Evolutionary conservation across 2,797 vertebrate species (phyloP).

Genomic region (Varecia variegata): DNA sequence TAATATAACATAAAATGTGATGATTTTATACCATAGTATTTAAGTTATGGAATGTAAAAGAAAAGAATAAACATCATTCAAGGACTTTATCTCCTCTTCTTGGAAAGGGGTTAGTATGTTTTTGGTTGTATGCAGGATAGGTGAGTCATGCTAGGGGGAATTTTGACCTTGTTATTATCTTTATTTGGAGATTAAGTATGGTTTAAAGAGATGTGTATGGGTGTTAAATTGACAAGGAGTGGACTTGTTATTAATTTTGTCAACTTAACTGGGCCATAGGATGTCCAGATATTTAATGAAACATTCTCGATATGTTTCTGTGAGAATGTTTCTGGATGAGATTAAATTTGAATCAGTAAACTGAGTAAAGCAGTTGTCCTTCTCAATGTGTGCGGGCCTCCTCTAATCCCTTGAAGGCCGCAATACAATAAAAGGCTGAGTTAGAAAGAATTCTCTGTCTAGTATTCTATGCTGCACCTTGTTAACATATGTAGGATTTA

Average conservation of each 20-base stretch:
- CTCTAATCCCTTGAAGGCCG: not conserved
- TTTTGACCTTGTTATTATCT: not conserved
- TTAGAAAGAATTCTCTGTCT: not conserved
- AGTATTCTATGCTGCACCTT: not conserved
- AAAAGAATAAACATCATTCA: not conserved
- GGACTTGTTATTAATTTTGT: not conserved
- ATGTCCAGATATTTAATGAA: not conserved
- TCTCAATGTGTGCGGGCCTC: not conserved
- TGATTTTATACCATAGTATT: not conserved
- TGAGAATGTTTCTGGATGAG: not conserved
- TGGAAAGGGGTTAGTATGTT: not conserved
- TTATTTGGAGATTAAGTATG: not conserved
- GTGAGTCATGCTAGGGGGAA: not conserved
- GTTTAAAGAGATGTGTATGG: not conserved
- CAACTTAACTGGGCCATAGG: not conserved
- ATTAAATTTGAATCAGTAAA: not conserved
- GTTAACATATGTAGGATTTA: not conserved
- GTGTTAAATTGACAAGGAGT: too few species aligned
- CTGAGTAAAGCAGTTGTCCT: not conserved
- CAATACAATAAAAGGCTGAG: not conserved
- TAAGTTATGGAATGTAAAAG: not conserved
- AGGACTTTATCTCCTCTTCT: not conserved
- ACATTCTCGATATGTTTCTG: not conserved
- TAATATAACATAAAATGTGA: not conserved
- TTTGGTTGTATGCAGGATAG: not conserved